phyloP scores from a whole-genome alignment of 2,888 invertebrate genomes.

The Diarsia dahlii region DNA sequence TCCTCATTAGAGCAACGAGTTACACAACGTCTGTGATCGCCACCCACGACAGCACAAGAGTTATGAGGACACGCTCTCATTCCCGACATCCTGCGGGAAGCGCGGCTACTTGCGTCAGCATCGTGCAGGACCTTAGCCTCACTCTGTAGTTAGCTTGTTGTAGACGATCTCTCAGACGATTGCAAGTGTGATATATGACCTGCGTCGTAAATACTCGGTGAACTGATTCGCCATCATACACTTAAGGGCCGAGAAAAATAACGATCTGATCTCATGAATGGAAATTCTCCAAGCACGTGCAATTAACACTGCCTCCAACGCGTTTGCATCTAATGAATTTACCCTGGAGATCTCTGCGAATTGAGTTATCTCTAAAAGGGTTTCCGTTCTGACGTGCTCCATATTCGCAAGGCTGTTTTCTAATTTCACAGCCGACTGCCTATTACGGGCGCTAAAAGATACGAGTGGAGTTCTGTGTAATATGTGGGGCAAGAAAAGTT shows the following conservation, averaged over 20 bases:
- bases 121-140: conserved; percentile 83
- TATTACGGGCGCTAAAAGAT: conserved; percentile 68
- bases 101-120: conserved; percentile 86
- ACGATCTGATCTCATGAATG: conserved; percentile 18
- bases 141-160: conserved; percentile 73
- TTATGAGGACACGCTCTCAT: conserved; percentile 90
- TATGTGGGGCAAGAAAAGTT: conserved; percentile 61
- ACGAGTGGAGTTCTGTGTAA: conserved; percentile 64
- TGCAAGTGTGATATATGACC: conserved; percentile 80
- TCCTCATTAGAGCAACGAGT: conserved; percentile 84
- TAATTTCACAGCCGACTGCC: conserved; percentile 78
- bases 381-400: conserved; percentile 67
- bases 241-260: conserved; percentile 57
- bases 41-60: conserved; percentile 84
- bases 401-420: conserved; percentile 74
- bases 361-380: conserved; percentile 71
- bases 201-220: conserved; percentile 68
- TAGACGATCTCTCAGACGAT: conserved; percentile 86
- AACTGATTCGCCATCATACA: conserved; percentile 70
- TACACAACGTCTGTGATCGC: conserved; percentile 83
- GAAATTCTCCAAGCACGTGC: conserved; percentile 46
- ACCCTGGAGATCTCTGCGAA: conserved; percentile 64
- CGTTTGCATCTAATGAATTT: conserved; percentile 61
- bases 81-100: conserved; percentile 90
- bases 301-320: conserved; percentile 50